These are phyloP conservation scores for Callipepla californica DNA, from an alignment of 2,113 vertebrate genomes.

Conservation along the genomic window DNA sequence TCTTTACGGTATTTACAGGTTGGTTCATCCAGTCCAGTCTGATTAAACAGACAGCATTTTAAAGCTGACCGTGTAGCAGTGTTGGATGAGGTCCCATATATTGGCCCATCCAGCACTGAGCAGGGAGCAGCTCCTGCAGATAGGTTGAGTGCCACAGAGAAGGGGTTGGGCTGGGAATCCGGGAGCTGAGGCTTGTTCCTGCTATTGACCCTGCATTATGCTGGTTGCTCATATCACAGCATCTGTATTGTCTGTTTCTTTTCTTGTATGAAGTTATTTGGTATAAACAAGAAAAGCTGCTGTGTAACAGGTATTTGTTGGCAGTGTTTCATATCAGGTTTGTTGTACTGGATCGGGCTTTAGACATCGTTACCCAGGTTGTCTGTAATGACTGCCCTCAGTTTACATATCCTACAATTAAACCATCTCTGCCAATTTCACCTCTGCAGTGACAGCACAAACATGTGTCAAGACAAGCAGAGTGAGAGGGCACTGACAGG, in stretches of 20 bases:
- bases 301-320: not conserved
- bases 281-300: not conserved
- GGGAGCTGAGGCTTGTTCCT: not conserved
- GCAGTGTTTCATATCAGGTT: not conserved
- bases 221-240: not conserved
- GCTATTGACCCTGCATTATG: not conserved
- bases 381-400: not conserved
- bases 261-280: not conserved
- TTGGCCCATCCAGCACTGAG: not conserved
- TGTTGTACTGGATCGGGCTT: not conserved
- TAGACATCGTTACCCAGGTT: not conserved
- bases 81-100: not conserved
- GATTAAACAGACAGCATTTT: not conserved
- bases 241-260: not conserved
- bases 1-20: not conserved
- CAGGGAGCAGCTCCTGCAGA: not conserved
- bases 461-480: slow-evolving; percentile 5
- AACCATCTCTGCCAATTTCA: slow-evolving; percentile 33
- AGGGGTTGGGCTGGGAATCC: not conserved
- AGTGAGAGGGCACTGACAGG: slow-evolving; percentile 5
- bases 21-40: not conserved
- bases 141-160: not conserved
- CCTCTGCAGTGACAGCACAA: not conserved
- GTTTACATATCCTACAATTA: not conserved
- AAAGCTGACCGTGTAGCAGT: not conserved